Conservation (phyloP, 2,113 vertebrate species). For the Varanus salvator region DNA sequence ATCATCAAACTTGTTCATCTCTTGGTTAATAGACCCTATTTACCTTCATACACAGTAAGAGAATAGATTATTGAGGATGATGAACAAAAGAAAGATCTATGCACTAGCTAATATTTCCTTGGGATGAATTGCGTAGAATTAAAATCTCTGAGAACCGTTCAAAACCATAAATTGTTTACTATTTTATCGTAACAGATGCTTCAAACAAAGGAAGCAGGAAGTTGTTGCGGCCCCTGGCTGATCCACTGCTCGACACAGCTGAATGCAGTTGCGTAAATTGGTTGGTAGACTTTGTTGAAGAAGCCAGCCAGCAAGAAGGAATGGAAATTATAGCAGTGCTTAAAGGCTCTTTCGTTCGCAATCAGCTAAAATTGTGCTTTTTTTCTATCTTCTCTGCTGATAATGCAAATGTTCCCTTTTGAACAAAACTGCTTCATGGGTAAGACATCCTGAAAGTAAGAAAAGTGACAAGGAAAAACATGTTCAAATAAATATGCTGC, state of each 20-base stretch:
- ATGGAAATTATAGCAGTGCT: conserved; percentile 76
- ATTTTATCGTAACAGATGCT: conserved; percentile 83
- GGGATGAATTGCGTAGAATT: conserved; percentile 65
- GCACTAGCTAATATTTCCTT: conserved; percentile 65
- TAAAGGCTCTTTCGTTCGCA: conserved; percentile 71
- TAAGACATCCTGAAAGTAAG: conserved; percentile 66
- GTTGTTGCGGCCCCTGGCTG: conserved; percentile 70
- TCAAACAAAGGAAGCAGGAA: conserved; percentile 82
- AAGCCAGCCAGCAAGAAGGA: conserved; percentile 71
- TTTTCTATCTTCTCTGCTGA: conserved; percentile 83
- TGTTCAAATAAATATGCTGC: conserved; percentile 28
- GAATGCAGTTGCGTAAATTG: conserved; percentile 77
- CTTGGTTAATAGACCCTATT: conserved; percentile 40
- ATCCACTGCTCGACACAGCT: conserved; percentile 74
- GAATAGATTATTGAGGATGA: conserved; percentile 48
- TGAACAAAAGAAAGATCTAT: conserved; percentile 63
- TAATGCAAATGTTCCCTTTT: conserved; percentile 79
- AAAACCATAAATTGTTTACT: conserved; percentile 80
- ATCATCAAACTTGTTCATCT: conserved; percentile 1
- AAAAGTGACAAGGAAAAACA: conserved; percentile 33
- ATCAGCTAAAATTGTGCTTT: conserved; percentile 81
- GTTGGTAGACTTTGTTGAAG: conserved; percentile 77
- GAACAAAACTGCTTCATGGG: conserved; percentile 68
- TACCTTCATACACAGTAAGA: conserved; percentile 52
- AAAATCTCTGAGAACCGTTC: conserved; percentile 72